These are phyloP conservation scores for Phasianus colchicus DNA, from an alignment of 2,113 vertebrate species.

Conservation along the genomic window DNA sequence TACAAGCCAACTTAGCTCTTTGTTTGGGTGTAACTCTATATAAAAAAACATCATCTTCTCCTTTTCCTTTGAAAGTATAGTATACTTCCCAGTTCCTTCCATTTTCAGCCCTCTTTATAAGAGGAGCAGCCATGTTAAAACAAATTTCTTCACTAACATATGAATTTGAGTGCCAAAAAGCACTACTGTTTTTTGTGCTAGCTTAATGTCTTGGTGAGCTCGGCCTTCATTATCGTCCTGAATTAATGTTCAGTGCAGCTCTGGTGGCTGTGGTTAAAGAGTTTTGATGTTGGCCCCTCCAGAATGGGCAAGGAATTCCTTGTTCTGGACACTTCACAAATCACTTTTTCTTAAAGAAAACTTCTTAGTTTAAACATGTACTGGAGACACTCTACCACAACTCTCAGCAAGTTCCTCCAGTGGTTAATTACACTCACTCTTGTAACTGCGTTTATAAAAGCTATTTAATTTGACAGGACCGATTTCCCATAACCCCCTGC, in stretches of 20 bases:
- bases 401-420: background rate
- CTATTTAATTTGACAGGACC: constrained; percentile 66
- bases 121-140: background rate
- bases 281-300: background rate
- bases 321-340: background rate
- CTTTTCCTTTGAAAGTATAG: background rate
- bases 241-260: background rate
- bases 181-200: background rate
- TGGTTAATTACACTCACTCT: constrained; percentile 51
- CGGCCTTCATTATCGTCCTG: accelerated
- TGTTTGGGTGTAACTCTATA: background rate
- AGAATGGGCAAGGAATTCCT: accelerated
- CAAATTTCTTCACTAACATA: background rate
- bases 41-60: background rate
- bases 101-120: background rate
- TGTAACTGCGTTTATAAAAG: constrained; percentile 61
- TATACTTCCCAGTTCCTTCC: background rate
- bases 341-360: background rate
- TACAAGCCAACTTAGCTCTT: background rate
- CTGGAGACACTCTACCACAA: background rate
- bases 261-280: background rate
- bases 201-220: background rate
- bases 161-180: background rate
- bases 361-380: background rate
- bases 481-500: constrained; percentile 69